A percentile compares a stretch with the other conserved stretches of the same genome.
Conservation (phyloP, 1,140 invertebrate genomes). For the Papilio xuthus region DNA sequence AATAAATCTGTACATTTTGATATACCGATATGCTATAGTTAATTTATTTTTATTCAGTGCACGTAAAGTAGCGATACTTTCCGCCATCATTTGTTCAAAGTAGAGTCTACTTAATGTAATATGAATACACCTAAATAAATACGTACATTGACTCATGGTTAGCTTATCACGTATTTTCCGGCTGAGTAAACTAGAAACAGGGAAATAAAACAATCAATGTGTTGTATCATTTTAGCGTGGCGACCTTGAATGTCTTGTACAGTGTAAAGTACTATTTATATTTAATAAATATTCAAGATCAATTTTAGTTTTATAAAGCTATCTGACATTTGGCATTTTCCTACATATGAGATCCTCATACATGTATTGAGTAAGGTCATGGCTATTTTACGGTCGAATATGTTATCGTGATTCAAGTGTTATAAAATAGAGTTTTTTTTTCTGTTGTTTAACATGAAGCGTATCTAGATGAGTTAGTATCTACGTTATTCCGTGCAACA, state of each 20-base stretch:
- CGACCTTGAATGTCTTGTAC: background rate
- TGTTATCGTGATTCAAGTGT: no score
- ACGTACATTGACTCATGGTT: background rate
- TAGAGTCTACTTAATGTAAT: background rate
- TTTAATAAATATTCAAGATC: background rate
- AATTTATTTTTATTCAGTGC: no score
- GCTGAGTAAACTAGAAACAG: background rate
- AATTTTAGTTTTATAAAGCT: background rate
- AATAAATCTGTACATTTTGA: background rate
- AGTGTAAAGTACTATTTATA: background rate
- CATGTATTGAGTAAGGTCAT: background rate
- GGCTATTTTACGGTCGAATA: background rate
- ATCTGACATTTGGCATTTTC: background rate
- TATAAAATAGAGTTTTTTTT: background rate
- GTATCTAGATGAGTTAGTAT: conserved; percentile 24
- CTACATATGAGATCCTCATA: background rate
- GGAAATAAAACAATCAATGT: background rate
- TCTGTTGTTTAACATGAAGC: background rate
- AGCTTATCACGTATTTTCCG: background rate
- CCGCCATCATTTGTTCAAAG: no score
- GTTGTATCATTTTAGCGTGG: background rate
- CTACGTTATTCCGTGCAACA: conserved; percentile 35
- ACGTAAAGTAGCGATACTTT: no score
- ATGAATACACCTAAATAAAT: conserved; percentile 8
- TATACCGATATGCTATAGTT: no score